Evolutionary conservation across 2,888 invertebrate species (phyloP).

Genomic region (Maniola hyperantus): DNA sequence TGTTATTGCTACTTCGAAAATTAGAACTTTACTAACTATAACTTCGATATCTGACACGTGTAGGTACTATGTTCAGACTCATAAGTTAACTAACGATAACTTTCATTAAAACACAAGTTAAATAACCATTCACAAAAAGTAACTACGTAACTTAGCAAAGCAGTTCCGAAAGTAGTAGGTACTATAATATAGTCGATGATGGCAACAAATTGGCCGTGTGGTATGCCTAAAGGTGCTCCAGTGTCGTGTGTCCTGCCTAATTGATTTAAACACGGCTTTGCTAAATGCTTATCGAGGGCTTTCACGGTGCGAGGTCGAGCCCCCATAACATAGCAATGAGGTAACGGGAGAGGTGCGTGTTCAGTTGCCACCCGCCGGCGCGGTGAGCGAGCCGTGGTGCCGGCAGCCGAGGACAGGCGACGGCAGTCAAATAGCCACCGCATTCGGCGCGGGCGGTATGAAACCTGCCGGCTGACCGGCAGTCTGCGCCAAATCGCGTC

Average conservation of each 20-base stretch:
- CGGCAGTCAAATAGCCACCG: constrained; percentile 76
- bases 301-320: constrained; percentile 71
- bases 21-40: no score
- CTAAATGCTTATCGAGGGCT: constrained; percentile 55
- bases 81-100: no score
- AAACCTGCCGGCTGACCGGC: constrained; percentile 61
- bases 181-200: no score
- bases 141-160: no score
- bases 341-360: constrained; percentile 80
- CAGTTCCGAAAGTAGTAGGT: no score
- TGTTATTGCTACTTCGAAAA: no score
- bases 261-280: constrained; percentile 37
- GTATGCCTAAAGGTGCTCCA: no score
- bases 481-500: constrained; percentile 74
- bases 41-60: no score
- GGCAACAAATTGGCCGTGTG: no score
- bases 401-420: constrained; percentile 42
- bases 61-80: no score
- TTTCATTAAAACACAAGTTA: no score
- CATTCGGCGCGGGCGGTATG: constrained; percentile 66
- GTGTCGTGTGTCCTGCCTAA: background rate
- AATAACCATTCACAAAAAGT: no score
- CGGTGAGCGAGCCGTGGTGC: constrained; percentile 74
- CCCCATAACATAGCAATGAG: constrained; percentile 77
- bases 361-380: constrained; percentile 75